A percentile compares a stretch with the other conserved stretches of the same genome.
phyloP scores from a whole-genome alignment of 1,140 invertebrate genomes.

The Mactra quadrangularis region DNA sequence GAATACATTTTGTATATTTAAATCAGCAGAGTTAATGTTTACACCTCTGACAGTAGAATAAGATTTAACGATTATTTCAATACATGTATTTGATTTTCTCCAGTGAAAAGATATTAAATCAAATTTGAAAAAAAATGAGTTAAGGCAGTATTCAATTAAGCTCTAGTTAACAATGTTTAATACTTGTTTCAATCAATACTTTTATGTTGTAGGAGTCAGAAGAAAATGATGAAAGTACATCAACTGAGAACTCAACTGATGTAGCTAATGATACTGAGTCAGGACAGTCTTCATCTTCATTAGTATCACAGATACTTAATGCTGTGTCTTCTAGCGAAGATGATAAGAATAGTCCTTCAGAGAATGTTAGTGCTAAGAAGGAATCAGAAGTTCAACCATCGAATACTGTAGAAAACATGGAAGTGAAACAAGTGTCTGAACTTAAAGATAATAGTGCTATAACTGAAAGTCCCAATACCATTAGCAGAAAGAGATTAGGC shows the following conservation, averaged over 20 bases:
- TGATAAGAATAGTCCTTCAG: not conserved
- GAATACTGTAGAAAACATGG: not conserved
- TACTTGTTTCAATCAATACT: no score
- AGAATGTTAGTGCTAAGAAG: not conserved
- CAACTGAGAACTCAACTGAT: not conserved
- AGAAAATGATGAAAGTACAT: no score
- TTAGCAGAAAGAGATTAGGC: constrained; percentile 45
- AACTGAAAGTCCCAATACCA: constrained; percentile 21
- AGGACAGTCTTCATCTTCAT: not conserved
- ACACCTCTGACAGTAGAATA: no score
- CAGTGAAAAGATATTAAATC: no score
- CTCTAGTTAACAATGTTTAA: no score
- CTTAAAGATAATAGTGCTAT: not conserved
- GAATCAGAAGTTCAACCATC: not conserved
- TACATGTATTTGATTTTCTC: no score
- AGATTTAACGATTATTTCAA: no score
- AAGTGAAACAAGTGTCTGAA: not conserved
- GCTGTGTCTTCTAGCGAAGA: constrained; percentile 3
- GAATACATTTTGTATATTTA: no score
- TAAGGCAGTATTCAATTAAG: no score
- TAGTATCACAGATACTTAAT: constrained; percentile 36
- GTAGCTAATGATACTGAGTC: not conserved
- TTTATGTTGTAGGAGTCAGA: no score
- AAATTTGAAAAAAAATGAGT: no score
- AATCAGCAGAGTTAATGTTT: no score